Percentiles rank a stretch among this genome's conserved stretches.
phyloP scores from a whole-genome alignment of 2,113 vertebrate species.

The Sakesphorus luctuosus region DNA sequence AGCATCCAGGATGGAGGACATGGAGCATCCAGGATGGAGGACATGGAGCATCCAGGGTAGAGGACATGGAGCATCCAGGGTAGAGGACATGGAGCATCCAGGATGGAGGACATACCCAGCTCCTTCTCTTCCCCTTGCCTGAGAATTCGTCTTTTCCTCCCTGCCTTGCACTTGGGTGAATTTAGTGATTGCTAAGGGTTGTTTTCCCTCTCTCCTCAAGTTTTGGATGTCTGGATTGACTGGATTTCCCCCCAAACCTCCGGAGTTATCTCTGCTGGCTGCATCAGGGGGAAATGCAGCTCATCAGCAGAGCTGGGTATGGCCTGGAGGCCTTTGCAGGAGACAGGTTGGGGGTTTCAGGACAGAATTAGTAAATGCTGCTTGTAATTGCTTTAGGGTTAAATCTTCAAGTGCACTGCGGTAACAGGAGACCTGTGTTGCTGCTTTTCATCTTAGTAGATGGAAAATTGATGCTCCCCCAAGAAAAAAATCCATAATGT shows the following conservation, averaged over 20 bases:
- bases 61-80: not conserved
- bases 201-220: not conserved
- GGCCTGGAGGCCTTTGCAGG: not conserved
- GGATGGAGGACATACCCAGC: not conserved
- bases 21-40: too few relatives aligned
- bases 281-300: not conserved
- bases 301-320: not conserved
- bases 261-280: not conserved
- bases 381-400: not conserved
- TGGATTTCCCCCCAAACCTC: not conserved
- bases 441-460: not conserved
- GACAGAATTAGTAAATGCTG: not conserved
- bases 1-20: not conserved
- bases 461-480: not conserved
- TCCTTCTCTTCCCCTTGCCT: not conserved
- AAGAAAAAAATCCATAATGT: fast-evolving
- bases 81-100: not conserved
- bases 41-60: not conserved
- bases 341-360: not conserved
- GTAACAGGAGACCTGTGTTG: not conserved
- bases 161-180: not conserved
- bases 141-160: not conserved
- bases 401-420: fast-evolving
- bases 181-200: not conserved
- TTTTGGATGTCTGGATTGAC: not conserved